Conservation (phyloP, 1,140 invertebrate genomes). For the Eumaeus atala region DNA sequence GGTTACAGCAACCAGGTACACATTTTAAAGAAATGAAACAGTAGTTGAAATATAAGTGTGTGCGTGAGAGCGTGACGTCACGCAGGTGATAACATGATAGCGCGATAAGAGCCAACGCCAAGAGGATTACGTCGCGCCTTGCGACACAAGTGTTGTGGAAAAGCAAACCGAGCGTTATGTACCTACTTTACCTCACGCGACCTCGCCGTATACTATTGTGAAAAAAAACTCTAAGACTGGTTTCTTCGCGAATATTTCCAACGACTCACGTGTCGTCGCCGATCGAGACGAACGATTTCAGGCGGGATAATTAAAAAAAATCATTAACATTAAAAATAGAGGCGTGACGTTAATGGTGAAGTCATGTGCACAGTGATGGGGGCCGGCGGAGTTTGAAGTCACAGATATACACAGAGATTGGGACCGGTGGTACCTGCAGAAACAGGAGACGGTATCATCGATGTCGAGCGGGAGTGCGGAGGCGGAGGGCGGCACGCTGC, state of each 20-base stretch:
- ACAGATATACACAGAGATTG: too few relatives aligned
- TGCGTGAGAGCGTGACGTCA: constrained; percentile 39
- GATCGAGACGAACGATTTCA: too few relatives aligned
- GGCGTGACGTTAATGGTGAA: too few relatives aligned
- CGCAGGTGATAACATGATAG: constrained; percentile 48
- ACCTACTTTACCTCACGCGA: too few relatives aligned
- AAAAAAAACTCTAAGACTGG: constrained; percentile 3
- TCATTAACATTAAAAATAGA: too few relatives aligned
- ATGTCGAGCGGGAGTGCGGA: constrained; percentile 75
- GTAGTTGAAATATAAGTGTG: constrained; percentile 15
- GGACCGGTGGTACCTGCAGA: constrained; percentile 76
- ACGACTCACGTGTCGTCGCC: not conserved
- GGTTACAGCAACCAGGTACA: too few relatives aligned
- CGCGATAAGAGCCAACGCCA: constrained; percentile 23
- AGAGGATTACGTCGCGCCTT: not conserved
- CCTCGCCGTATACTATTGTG: too few relatives aligned
- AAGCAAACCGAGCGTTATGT: too few relatives aligned
- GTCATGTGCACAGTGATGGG: too few relatives aligned
- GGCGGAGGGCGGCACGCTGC: constrained; percentile 44
- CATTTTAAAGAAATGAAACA: constrained; percentile 12
- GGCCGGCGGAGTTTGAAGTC: too few relatives aligned
- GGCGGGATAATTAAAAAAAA: too few relatives aligned
- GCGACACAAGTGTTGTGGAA: not conserved
- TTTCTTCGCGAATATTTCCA: not conserved
- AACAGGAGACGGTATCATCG: constrained; percentile 83